Conservation (phyloP, 2,113 vertebrate species). For the Oryzias melastigma region DNA sequence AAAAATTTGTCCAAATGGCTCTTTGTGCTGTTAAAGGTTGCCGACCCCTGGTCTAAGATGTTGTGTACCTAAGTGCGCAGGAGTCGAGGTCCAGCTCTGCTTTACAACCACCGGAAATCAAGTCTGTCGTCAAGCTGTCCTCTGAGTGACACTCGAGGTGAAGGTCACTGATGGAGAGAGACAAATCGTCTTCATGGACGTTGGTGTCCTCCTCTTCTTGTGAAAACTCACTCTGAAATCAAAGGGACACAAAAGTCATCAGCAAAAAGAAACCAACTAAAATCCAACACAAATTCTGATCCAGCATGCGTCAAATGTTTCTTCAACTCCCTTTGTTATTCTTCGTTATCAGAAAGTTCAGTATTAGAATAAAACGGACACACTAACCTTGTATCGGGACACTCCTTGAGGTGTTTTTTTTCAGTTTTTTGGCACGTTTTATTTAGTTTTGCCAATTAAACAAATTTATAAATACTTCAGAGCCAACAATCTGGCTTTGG, state of each 20-base stretch:
- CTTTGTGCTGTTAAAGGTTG: no score
- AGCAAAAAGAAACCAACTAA: not conserved
- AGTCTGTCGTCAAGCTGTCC: conserved; percentile 82
- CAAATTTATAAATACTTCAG: conserved; percentile 41
- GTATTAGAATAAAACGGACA: conserved; percentile 35
- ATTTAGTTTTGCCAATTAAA: conserved; percentile 55
- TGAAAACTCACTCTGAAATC: conserved; percentile 70
- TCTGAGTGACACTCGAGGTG: conserved; percentile 81
- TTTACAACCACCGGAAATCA: conserved; percentile 80
- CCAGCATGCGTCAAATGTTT: conserved; percentile 36
- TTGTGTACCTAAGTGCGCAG: conserved; percentile 81
- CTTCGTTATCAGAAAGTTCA: conserved; percentile 18
- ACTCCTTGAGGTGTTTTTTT: conserved; percentile 65
- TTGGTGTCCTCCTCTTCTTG: conserved; percentile 81
- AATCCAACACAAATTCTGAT: conserved; percentile 13
- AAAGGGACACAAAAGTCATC: not conserved
- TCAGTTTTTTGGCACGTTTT: conserved; percentile 57
- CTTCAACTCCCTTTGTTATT: conserved; percentile 22
- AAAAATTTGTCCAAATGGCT: no score
- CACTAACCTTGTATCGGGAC: conserved; percentile 74
- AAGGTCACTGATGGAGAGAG: conserved; percentile 82
- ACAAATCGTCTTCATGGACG: conserved; percentile 83
- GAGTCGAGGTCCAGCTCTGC: conserved; percentile 75
- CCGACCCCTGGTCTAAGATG: not conserved
- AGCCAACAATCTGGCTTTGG: conserved; percentile 60